Conservation (phyloP, 2,113 vertebrate species). For the Monarcha castaneiventris region DNA sequence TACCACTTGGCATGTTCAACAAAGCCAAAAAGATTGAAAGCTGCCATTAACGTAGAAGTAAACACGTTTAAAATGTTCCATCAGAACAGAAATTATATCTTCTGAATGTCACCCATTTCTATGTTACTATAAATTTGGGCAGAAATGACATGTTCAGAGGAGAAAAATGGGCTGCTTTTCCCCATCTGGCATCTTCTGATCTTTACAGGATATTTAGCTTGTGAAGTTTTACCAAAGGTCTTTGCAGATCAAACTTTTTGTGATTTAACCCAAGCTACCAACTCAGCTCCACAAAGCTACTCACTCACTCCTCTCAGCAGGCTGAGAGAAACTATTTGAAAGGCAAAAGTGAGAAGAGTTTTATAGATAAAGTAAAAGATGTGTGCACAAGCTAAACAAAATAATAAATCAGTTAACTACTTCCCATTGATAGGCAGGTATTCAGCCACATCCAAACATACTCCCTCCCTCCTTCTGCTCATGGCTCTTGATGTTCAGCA, state of each 20-base stretch:
- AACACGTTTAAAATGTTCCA: not conserved
- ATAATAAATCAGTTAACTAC: not conserved
- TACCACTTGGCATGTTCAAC: not conserved
- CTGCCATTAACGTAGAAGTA: not conserved
- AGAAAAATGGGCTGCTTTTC: not conserved
- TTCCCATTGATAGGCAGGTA: not conserved
- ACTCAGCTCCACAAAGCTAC: not conserved
- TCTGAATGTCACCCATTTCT: not conserved
- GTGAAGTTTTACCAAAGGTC: not conserved
- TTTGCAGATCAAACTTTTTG: not conserved
- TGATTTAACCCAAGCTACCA: not conserved
- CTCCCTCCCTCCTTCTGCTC: not conserved
- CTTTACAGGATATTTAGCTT: not conserved
- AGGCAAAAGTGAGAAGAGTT: not conserved
- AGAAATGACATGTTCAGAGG: not conserved
- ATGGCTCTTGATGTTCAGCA: not conserved
- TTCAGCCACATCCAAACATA: not conserved
- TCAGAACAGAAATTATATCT: not conserved
- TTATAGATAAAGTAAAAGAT: not conserved
- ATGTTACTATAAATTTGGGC: not conserved
- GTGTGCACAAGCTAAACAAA: accelerated
- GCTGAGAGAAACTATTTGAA: not conserved
- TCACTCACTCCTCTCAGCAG: not conserved
- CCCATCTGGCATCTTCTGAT: not conserved
- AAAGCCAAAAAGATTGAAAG: not conserved